These are phyloP conservation scores for Numida meleagris DNA, from an alignment of 2,113 vertebrate genomes.

Conservation along the genomic window DNA sequence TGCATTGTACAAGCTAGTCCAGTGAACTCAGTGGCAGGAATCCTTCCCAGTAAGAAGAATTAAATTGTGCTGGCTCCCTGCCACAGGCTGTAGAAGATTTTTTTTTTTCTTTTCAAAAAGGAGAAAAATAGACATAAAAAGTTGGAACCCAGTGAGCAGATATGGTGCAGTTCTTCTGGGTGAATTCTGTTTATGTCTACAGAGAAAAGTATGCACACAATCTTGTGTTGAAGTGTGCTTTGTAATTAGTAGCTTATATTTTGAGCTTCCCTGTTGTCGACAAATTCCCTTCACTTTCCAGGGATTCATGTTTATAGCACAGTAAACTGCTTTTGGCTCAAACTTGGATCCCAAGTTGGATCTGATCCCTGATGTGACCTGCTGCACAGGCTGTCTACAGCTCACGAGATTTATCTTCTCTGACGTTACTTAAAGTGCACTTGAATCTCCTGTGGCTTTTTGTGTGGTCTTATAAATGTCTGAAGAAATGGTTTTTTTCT, in stretches of 20 bases:
- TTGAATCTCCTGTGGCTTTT: slow-evolving; percentile 50
- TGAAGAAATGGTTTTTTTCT: neutral
- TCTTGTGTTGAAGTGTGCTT: neutral
- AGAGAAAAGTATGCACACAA: neutral
- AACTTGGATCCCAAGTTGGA: neutral
- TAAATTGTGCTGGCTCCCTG: neutral
- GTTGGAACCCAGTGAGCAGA: neutral
- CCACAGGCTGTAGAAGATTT: neutral
- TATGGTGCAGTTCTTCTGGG: neutral
- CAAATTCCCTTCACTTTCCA: neutral
- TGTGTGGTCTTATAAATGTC: slow-evolving; percentile 56
- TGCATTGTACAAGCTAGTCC: neutral
- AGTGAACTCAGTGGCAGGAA: neutral
- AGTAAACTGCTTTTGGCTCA: slow-evolving; percentile 27
- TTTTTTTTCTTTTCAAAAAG: neutral
- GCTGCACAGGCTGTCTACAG: slow-evolving; percentile 35
- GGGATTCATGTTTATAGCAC: slow-evolving; percentile 15
- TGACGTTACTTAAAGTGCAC: neutral
- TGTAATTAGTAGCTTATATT: slow-evolving; percentile 1
- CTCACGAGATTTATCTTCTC: slow-evolving; percentile 27
- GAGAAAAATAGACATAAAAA: neutral
- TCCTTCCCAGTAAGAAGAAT: neutral
- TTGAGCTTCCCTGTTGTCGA: slow-evolving; percentile 5
- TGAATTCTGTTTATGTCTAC: neutral
- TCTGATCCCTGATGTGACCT: slow-evolving; percentile 43